Conservation (phyloP, 2,797 vertebrate genomes). For the Myotis findleyi region DNA sequence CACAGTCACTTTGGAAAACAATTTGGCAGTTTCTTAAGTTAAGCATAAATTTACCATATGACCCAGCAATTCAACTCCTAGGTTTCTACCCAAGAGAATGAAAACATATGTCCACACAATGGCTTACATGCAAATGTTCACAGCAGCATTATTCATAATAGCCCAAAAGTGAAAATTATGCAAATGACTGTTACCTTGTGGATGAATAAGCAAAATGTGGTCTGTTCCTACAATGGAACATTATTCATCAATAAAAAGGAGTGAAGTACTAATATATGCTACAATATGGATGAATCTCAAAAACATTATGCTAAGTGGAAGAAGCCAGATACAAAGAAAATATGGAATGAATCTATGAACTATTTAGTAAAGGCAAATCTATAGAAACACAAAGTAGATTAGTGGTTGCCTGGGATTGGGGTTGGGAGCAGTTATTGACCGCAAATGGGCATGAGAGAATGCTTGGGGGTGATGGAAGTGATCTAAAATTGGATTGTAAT, state of each 20-base stretch:
- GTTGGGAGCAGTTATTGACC: neutral
- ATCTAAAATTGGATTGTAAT: slow-evolving; percentile 19
- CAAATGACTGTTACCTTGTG: neutral
- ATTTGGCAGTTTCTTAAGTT: slow-evolving; percentile 45
- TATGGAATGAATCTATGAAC: neutral
- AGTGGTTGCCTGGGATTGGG: neutral
- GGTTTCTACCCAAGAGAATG: slow-evolving; percentile 8
- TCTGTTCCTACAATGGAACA: neutral
- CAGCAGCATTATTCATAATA: neutral
- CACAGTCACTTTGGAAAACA: slow-evolving; percentile 42
- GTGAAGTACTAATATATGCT: neutral
- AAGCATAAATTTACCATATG: slow-evolving; percentile 52
- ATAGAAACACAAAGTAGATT: neutral
- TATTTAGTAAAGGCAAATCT: slow-evolving; percentile 18
- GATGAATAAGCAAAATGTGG: neutral
- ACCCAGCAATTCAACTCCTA: neutral
- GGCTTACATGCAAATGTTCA: slow-evolving; percentile 26
- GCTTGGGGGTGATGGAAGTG: neutral
- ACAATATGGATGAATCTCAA: neutral
- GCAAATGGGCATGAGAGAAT: neutral
- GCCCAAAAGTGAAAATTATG: neutral
- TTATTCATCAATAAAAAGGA: neutral
- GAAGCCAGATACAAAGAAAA: neutral
- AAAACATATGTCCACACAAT: slow-evolving; percentile 31
- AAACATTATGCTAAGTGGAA: neutral